Conservation (phyloP, 2,113 vertebrate species). For the Amblyornis subalaris region DNA sequence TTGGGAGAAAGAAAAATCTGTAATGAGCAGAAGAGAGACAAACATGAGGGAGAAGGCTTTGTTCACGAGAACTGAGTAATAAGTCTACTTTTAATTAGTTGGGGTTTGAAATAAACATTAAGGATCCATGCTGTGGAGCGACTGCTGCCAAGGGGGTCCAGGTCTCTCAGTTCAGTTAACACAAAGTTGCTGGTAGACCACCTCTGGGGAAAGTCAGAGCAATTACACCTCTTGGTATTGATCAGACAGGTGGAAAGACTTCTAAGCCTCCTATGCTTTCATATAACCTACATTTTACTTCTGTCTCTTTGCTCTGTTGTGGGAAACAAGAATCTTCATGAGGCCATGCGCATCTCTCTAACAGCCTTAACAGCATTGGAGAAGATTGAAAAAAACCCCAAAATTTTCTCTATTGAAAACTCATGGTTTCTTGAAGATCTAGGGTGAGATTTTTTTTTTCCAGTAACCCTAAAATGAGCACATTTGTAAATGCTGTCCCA, state of each 20-base stretch:
- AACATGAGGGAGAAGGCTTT: neutral
- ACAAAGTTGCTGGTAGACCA: neutral
- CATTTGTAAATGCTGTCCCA: fast-evolving
- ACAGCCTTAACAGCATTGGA: neutral
- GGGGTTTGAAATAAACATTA: neutral
- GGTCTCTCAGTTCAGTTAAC: neutral
- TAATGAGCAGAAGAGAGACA: neutral
- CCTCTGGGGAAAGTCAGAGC: slow-evolving; percentile 8
- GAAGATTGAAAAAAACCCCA: fast-evolving
- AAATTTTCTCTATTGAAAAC: neutral
- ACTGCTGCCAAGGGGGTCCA: neutral
- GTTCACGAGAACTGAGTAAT: neutral
- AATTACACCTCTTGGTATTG: neutral
- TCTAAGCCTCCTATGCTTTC: neutral
- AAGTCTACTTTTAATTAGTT: neutral
- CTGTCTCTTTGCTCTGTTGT: neutral
- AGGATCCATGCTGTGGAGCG: neutral
- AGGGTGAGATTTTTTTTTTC: neutral
- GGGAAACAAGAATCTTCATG: neutral
- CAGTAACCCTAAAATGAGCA: neutral
- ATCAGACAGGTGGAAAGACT: slow-evolving; percentile 9
- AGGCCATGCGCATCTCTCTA: neutral
- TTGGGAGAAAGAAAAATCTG: neutral
- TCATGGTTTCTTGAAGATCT: neutral
- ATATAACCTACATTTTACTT: neutral